Percentiles rank a stretch among this genome's conserved stretches.
phyloP scores from a whole-genome alignment of 2,797 vertebrate species.

The Schizothorax lantsangensis region DNA sequence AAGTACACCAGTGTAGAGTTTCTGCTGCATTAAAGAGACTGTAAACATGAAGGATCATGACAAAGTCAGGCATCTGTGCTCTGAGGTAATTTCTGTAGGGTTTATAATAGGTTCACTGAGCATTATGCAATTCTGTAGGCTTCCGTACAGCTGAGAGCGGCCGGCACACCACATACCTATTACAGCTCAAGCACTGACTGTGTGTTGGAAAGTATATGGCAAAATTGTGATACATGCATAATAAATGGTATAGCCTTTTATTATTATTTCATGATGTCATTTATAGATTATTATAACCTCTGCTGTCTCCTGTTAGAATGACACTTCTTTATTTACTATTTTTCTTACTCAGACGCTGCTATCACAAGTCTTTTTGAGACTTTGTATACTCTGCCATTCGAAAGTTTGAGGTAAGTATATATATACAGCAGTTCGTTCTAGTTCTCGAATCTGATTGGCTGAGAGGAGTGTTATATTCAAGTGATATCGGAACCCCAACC shows the following conservation, averaged over 20 bases:
- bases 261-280: constrained; percentile 12
- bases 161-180: constrained; percentile 33
- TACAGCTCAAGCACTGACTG: constrained; percentile 37
- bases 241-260: not conserved
- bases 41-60: constrained; percentile 49
- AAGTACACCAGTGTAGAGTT: constrained; percentile 44
- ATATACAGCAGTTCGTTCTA: too few relatives aligned
- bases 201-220: not conserved
- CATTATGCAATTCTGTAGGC: constrained; percentile 43
- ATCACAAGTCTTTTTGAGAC: not conserved
- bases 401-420: not conserved
- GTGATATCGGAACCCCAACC: too few relatives aligned
- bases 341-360: not conserved
- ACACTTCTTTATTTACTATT: not conserved
- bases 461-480: too few relatives aligned
- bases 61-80: constrained; percentile 50
- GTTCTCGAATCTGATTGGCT: too few relatives aligned
- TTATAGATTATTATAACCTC: constrained; percentile 6
- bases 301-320: not conserved
- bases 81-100: constrained; percentile 46
- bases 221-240: constrained; percentile 1
- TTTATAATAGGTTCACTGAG: constrained; percentile 47
- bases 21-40: not conserved
- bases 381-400: not conserved
- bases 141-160: constrained; percentile 17